phyloP scores from a whole-genome alignment of 2,113 vertebrate genomes.

The Kryptolebias marmoratus region DNA sequence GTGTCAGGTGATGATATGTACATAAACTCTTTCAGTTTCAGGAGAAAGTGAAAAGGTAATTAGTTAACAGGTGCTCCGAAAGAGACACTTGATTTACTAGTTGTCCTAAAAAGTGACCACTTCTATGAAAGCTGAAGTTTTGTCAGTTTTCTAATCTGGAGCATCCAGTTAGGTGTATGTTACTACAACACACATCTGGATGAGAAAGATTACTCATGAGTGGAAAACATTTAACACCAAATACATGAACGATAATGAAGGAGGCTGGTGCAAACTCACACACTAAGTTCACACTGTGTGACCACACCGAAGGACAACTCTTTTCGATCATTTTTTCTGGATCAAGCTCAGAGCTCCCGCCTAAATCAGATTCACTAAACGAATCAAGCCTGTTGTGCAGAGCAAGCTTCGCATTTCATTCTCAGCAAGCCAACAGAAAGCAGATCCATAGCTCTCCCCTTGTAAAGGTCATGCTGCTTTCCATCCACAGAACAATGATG shows the following conservation, averaged over 20 bases:
- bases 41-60: too few species aligned
- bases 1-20: too few species aligned
- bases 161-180: too few species aligned
- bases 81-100: not conserved
- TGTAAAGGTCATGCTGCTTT: conserved; percentile 61
- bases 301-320: conserved; percentile 12
- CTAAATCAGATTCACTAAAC: conserved; percentile 51
- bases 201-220: too few species aligned
- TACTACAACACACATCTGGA: too few species aligned
- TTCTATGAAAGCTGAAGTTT: too few species aligned
- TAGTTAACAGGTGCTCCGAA: not conserved
- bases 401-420: conserved; percentile 48
- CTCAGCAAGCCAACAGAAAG: conserved; percentile 26
- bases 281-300: not conserved
- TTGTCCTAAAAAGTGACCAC: not conserved
- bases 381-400: conserved; percentile 41
- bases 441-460: conserved; percentile 48
- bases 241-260: not conserved
- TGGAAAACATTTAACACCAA: not conserved
- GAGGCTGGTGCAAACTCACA: too few species aligned
- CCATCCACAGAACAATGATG: conserved; percentile 45
- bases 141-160: too few species aligned
- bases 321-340: conserved; percentile 53
- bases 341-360: conserved; percentile 40
- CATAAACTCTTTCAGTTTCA: too few species aligned